These are phyloP conservation scores for Trilocha varians DNA, from an alignment of 2,888 invertebrate species.

Conservation along the genomic window DNA sequence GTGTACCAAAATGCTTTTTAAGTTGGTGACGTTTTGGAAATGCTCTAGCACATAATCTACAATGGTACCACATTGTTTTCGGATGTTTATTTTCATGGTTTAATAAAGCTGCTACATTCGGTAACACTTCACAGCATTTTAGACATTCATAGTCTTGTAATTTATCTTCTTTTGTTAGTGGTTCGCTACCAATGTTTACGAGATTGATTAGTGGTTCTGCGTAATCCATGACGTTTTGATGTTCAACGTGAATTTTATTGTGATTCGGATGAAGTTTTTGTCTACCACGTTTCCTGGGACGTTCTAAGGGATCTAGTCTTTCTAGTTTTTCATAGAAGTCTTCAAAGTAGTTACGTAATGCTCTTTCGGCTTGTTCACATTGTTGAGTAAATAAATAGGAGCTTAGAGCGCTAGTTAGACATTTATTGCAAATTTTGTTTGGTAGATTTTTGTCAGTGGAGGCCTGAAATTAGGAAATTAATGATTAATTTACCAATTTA, in stretches of 20 bases:
- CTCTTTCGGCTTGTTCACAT: constrained; percentile 49
- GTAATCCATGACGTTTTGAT: constrained; percentile 47
- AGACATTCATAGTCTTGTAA: constrained; percentile 45
- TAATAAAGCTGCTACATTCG: constrained; percentile 35
- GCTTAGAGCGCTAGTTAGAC: constrained; percentile 39
- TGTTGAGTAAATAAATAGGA: constrained; percentile 57
- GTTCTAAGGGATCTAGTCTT: constrained; percentile 49
- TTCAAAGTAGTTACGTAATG: constrained; percentile 49
- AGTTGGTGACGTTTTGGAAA: constrained; percentile 41
- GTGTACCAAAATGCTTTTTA: constrained; percentile 35
- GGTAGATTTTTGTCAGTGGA: neutral
- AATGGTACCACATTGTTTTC: constrained; percentile 54
- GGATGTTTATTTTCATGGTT: constrained; percentile 54
- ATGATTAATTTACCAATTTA: no score
- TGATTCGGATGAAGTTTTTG: constrained; percentile 46
- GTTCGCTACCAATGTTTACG: constrained; percentile 30
- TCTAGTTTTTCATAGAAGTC: constrained; percentile 52
- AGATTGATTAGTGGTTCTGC: constrained; percentile 51
- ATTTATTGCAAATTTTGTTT: constrained; percentile 41
- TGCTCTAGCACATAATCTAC: constrained; percentile 49
- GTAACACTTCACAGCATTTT: constrained; percentile 49
- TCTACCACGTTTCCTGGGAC: constrained; percentile 42
- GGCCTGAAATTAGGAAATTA: neutral
- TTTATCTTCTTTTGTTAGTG: constrained; percentile 16
- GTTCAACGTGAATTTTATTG: constrained; percentile 36